These are phyloP conservation scores for Zosterops pallidus DNA, from an alignment of 2,113 vertebrate genomes.

Conservation along the genomic window DNA sequence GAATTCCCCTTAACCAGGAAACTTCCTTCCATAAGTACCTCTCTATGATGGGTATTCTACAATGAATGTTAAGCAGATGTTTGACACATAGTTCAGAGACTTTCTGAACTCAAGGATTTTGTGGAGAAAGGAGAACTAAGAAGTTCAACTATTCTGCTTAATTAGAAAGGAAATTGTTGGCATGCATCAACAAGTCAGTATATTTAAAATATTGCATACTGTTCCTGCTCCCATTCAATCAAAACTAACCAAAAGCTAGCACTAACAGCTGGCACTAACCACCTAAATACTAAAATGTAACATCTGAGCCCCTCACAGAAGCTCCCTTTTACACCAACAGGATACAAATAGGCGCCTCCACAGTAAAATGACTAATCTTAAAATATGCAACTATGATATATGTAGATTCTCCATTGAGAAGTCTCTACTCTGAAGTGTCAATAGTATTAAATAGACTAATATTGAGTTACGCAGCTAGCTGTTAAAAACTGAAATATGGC, in stretches of 20 bases:
- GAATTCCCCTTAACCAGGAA: constrained; percentile 1
- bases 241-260: neutral
- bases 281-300: neutral
- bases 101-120: neutral
- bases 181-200: neutral
- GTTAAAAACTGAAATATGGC: neutral
- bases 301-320: neutral
- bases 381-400: neutral
- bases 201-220: neutral
- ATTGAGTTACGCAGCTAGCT: neutral
- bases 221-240: neutral
- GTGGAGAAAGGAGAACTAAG: neutral
- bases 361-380: neutral
- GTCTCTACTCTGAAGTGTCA: neutral
- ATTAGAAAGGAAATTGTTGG: neutral
- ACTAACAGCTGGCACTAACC: neutral
- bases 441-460: neutral
- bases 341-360: neutral
- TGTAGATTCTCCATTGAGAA: neutral
- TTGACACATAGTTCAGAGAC: neutral
- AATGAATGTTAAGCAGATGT: neutral
- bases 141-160: neutral
- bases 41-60: rapidly evolving
- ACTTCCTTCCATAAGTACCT: neutral
- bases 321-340: neutral